A percentile compares a stretch with the other conserved stretches of the same genome.
These are phyloP conservation scores for Neoaliturus tenellus DNA, from an alignment of 2,888 invertebrate genomes.

Conservation along the genomic window DNA sequence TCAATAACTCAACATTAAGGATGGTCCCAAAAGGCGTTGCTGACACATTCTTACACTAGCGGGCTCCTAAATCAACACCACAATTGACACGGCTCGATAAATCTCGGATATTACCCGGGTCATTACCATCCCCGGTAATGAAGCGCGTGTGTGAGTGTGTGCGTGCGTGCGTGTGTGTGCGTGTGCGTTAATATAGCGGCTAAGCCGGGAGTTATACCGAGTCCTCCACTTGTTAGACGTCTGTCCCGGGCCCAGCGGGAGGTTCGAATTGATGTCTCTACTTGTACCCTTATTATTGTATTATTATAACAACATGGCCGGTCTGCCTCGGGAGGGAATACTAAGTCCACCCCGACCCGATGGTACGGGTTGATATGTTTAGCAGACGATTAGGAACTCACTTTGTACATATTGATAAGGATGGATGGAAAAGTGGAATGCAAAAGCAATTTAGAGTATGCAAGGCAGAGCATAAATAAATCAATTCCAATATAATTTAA, in stretches of 20 bases:
- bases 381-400: too few relatives aligned
- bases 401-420: too few relatives aligned
- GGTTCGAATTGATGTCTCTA: constrained; percentile 55
- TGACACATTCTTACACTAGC: constrained; percentile 29
- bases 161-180: neutral
- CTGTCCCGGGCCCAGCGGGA: constrained; percentile 47
- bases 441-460: too few relatives aligned
- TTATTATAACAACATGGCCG: constrained; percentile 57
- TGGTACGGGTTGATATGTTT: too few relatives aligned
- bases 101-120: constrained; percentile 29
- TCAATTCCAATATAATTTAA: too few relatives aligned
- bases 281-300: constrained; percentile 56
- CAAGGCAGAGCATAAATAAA: too few relatives aligned
- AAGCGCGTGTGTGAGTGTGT: neutral
- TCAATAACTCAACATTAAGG: constrained; percentile 23
- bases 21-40: constrained; percentile 27
- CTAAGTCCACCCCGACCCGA: neutral
- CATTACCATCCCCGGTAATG: constrained; percentile 33
- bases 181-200: constrained; percentile 23
- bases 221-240: constrained; percentile 53
- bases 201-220: constrained; percentile 16
- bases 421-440: too few relatives aligned
- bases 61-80: constrained; percentile 16
- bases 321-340: constrained; percentile 14
- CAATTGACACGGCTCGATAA: constrained; percentile 29